phyloP scores from a whole-genome alignment of 2,797 vertebrate genomes.

The Capromys pilorides region DNA sequence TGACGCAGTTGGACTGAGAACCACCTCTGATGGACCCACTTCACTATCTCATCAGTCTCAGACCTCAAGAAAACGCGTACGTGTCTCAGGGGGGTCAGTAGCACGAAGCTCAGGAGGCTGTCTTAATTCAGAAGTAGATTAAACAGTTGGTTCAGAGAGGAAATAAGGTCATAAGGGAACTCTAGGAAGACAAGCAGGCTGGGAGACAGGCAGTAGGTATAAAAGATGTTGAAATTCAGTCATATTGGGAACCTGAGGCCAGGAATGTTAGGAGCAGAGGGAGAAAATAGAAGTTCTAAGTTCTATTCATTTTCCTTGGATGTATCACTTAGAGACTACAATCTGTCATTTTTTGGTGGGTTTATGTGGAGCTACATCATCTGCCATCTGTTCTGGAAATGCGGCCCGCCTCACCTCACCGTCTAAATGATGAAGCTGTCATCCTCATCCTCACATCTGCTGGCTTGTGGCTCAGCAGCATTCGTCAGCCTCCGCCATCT shows the following conservation, averaged over 20 bases:
- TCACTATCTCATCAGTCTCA: not conserved
- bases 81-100: not conserved
- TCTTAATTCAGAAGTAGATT: constrained; percentile 24
- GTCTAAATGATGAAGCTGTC: not conserved
- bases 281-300: constrained; percentile 36
- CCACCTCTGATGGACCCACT: not conserved
- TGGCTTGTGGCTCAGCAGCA: not conserved
- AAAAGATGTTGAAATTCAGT: not conserved
- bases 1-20: not conserved
- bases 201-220: not conserved
- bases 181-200: not conserved
- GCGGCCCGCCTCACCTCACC: not conserved
- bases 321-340: constrained; percentile 21
- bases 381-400: constrained; percentile 57
- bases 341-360: constrained; percentile 15
- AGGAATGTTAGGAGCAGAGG: not conserved
- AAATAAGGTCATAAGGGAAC: not conserved
- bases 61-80: not conserved
- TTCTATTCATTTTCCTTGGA: constrained; percentile 5
- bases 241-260: not conserved
- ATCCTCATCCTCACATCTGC: not conserved
- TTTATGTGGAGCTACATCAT: not conserved
- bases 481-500: not conserved
- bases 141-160: constrained; percentile 24
- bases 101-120: not conserved